Base-by-base conservation (phyloP, 2,113 vertebrate genomes). In the Pterophyllum scalare region DNA sequence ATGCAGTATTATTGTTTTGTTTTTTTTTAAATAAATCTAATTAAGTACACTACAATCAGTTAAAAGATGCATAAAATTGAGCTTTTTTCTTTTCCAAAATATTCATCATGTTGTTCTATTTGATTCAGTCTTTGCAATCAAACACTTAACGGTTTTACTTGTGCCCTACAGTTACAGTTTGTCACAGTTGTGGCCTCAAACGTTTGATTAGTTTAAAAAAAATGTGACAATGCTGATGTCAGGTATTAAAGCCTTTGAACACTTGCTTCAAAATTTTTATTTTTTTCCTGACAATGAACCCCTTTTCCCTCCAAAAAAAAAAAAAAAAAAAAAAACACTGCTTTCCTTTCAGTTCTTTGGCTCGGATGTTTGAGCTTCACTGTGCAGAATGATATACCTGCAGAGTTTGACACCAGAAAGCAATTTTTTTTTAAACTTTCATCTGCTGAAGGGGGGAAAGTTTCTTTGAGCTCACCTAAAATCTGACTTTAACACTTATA, bases 341-440 rank as follows among this genome's bases (percentile, higher is more conserved):
- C 35, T 40, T 28, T 40, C 19, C 17, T 15, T 65, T 1, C 15
- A 28, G 22, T 40, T 79, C 1, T 31, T 38, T 40, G 52, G 38
- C 60, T 38, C 4, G 0, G n/a, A 67, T 58, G 2, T 65, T 40
- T 57, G 49, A 79, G 52, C 49, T 57, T 79, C 77, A 57, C 6
- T 26, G 4, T 28, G 46, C 49, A 65, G 49, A 57, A 79, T 57
- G 33, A 65, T 24, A 54, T 24, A 62, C 0, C 1, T 33, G 76
- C 28, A 54, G n/a, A 26, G 15, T 79, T 56, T 79, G 77, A 65
- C 60, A 79, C 22, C 31, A 79, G 60, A 64, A 78, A 79, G 31
- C 31, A 28, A 2, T 46, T 67, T 70, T 43, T 15, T n/a, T n/a
- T n/a, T n/a, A n/a, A n/a, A 59, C 35, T 70, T 80, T 70, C 26